Conservation (phyloP, 2,113 vertebrate species). For the Bambusicola thoracicus region DNA sequence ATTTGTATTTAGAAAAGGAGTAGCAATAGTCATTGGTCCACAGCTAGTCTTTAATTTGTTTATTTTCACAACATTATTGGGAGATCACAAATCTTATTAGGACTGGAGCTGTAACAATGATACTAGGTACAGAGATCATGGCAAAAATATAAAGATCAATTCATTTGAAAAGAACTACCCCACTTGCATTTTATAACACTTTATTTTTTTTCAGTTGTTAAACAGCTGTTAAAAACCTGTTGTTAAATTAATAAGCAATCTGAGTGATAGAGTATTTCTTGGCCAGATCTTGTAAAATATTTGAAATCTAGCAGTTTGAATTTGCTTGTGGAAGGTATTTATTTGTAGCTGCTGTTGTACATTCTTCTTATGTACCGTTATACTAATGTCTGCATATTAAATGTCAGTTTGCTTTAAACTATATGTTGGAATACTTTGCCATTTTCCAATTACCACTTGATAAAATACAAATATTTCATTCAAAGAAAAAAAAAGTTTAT, state of each 20-base stretch:
- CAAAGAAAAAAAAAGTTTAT: neutral
- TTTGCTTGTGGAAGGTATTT: neutral
- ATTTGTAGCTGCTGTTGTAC: neutral
- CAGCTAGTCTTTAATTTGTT: neutral
- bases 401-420: neutral
- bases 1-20: constrained; percentile 5
- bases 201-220: neutral
- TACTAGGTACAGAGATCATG: neutral
- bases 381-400: neutral
- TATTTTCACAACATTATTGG: neutral
- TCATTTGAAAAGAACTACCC: neutral
- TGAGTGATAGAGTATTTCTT: neutral
- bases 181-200: neutral
- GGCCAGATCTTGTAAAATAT: neutral
- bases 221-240: neutral
- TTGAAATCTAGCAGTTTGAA: neutral
- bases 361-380: neutral
- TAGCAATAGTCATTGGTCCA: neutral
- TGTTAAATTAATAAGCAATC: neutral
- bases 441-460: neutral
- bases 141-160: neutral
- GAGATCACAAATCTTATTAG: neutral
- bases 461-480: neutral
- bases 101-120: neutral
- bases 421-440: neutral